Conservation (phyloP, 2,113 vertebrate genomes). For the Ochotona princeps region DNA sequence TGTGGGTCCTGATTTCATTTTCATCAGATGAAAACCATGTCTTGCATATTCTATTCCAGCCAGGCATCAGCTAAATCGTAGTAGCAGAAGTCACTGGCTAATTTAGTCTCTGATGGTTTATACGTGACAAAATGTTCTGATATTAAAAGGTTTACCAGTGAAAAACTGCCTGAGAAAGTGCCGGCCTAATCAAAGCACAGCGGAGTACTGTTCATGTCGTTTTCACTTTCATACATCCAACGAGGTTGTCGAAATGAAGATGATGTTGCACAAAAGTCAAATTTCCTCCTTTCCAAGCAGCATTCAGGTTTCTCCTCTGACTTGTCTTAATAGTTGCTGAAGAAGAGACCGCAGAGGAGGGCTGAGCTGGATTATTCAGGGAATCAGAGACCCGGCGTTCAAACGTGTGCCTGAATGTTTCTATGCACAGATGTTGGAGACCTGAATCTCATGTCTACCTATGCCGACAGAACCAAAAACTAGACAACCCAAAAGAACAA, state of each 20-base stretch:
- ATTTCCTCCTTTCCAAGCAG: constrained; percentile 59
- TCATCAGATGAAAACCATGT: no score
- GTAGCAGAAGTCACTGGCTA: constrained; percentile 5
- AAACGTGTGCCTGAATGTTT: constrained; percentile 11
- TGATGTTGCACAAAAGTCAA: constrained; percentile 52
- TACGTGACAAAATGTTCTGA: constrained; percentile 59
- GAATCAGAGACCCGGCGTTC: constrained; percentile 22
- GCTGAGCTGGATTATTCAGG: background rate
- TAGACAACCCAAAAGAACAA: background rate
- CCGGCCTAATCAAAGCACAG: constrained; percentile 57
- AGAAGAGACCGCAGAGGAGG: constrained; percentile 30
- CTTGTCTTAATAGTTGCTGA: constrained; percentile 18
- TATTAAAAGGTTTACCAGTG: constrained; percentile 52
- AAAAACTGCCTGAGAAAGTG: constrained; percentile 42
- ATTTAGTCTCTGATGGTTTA: background rate
- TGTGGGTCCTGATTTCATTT: no score
- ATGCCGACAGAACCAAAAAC: constrained; percentile 33
- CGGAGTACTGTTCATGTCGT: constrained; percentile 39
- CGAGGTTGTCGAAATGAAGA: constrained; percentile 76
- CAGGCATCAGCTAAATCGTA: background rate
- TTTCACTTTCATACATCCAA: constrained; percentile 68
- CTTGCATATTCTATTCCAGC: background rate
- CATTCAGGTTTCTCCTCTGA: constrained; percentile 45
- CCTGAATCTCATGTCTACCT: background rate
- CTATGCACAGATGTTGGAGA: constrained; percentile 48